Conservation (phyloP, 2,888 invertebrate genomes). For the Platypus cylindrus region DNA sequence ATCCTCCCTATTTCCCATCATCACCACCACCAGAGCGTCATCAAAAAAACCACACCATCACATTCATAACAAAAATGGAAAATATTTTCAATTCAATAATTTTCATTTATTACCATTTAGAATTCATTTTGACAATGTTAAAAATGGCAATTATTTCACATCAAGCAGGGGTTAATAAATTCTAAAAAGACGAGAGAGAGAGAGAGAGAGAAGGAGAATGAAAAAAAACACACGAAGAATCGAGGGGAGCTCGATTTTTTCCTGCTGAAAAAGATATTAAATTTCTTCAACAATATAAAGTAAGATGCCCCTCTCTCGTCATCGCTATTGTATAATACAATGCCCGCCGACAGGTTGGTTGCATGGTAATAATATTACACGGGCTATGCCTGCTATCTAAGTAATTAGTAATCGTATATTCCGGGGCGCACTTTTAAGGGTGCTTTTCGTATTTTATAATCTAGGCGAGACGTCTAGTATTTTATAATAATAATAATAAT, state of each 20-base stretch:
- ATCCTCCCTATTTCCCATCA: too few relatives aligned
- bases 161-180: constrained; percentile 7
- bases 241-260: too few relatives aligned
- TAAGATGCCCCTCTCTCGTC: too few relatives aligned
- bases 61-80: too few relatives aligned
- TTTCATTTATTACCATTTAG: constrained; percentile 6
- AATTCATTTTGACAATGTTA: constrained; percentile 7
- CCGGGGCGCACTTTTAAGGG: constrained; percentile 7
- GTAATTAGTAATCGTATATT: constrained; percentile 9
- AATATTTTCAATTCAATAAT: too few relatives aligned
- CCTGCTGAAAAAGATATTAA: constrained; percentile 8
- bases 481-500: too few relatives aligned
- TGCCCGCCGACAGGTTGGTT: constrained; percentile 7
- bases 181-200: constrained; percentile 5
- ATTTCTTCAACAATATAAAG: constrained; percentile 8
- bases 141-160: constrained; percentile 7
- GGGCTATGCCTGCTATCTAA: constrained; percentile 6
- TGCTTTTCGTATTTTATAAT: constrained; percentile 6
- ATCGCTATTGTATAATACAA: constrained; percentile 7
- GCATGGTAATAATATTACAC: too few relatives aligned
- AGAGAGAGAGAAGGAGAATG: too few relatives aligned
- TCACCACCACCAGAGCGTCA: too few relatives aligned
- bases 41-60: too few relatives aligned
- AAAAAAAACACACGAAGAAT: too few relatives aligned
- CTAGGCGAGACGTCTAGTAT: not conserved